phyloP scores from a whole-genome alignment of 2,888 invertebrate species.

The Globia sparganii region DNA sequence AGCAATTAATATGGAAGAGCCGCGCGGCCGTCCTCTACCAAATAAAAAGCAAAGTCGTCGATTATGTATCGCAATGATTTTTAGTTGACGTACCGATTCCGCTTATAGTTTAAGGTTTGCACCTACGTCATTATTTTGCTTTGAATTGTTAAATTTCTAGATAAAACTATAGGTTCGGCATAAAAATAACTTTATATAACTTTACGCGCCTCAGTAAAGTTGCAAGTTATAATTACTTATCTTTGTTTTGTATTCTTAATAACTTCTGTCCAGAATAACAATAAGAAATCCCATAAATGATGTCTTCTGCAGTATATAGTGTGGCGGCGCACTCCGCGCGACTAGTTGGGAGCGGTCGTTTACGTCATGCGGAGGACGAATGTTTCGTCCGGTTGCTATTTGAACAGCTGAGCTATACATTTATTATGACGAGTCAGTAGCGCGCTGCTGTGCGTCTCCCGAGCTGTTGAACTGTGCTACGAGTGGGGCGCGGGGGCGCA shows the following conservation, averaged over 20 bases:
- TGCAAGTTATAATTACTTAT: not conserved
- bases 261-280: not conserved
- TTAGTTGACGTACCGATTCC: not conserved
- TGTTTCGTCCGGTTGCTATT: not conserved
- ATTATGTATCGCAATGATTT: not conserved
- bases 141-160: not conserved
- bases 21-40: not conserved
- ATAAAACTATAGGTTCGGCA: not conserved
- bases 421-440: not conserved
- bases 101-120: not conserved
- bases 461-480: slow-evolving; percentile 4
- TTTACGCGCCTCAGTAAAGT: not conserved
- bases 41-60: not conserved
- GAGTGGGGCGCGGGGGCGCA: not conserved
- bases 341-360: not conserved
- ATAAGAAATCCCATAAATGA: not conserved
- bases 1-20: not conserved
- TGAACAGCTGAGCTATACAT: not conserved
- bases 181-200: not conserved
- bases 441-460: not conserved
- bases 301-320: not conserved
- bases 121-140: not conserved
- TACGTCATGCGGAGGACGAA: too few species aligned
- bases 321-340: not conserved
- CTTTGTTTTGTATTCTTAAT: not conserved